These are phyloP conservation scores for Dicentrarchus labrax DNA, from an alignment of 2,113 vertebrate genomes.

Conservation along the genomic window DNA sequence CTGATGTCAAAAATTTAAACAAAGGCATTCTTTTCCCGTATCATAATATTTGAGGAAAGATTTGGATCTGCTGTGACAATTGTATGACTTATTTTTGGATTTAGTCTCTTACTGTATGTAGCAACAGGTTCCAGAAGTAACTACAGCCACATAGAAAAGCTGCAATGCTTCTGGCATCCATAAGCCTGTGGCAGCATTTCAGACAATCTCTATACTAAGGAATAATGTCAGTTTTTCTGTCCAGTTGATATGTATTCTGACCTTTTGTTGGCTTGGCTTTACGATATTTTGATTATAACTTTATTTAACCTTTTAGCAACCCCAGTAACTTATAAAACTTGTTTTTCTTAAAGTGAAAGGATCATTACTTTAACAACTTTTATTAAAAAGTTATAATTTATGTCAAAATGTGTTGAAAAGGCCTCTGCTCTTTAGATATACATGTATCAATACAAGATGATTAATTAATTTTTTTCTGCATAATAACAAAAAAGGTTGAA, in stretches of 20 bases:
- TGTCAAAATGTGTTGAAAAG: slow-evolving; percentile 33
- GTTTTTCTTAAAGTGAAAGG: slow-evolving; percentile 37
- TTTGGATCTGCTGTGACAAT: slow-evolving; percentile 17
- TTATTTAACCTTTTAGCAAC: slow-evolving; percentile 31
- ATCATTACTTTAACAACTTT: slow-evolving; percentile 13
- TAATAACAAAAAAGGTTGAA: neutral
- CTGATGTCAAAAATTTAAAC: slow-evolving; percentile 17
- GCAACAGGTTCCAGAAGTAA: neutral
- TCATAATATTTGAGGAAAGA: slow-evolving; percentile 12
- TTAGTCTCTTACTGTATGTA: neutral
- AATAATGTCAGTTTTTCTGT: slow-evolving; percentile 32
- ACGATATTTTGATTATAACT: slow-evolving; percentile 62
- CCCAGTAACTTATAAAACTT: slow-evolving; percentile 42
- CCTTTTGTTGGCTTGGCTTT: slow-evolving; percentile 44
- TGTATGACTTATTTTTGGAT: slow-evolving; percentile 27
- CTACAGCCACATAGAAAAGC: neutral
- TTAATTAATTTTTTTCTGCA: slow-evolving; percentile 10
- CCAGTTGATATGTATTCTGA: slow-evolving; percentile 41
- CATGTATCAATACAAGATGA: neutral
- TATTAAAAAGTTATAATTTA: slow-evolving; percentile 13
- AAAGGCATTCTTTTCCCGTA: slow-evolving; percentile 17
- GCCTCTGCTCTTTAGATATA: neutral
- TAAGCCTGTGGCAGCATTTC: slow-evolving; percentile 38
- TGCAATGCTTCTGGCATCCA: slow-evolving; percentile 28
- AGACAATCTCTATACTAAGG: slow-evolving; percentile 15